Base-by-base conservation (phyloP, 2,113 vertebrate species). In the Ciconia maguari region DNA sequence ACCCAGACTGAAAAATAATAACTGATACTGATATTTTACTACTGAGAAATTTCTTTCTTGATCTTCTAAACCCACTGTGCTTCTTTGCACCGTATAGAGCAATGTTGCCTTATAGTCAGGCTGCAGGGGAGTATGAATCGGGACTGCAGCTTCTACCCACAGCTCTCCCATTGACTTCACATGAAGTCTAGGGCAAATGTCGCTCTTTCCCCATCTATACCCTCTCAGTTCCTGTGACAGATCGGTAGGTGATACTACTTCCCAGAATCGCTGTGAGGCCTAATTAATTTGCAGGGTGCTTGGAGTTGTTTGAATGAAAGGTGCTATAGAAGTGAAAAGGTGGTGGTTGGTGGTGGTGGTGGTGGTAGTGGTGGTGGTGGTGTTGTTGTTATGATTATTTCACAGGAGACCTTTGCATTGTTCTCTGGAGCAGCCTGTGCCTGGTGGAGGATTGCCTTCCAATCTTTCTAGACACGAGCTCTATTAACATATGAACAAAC, bases 401-500 rank as follows among this genome's bases (percentile, higher is more conserved):
- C 52, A 58, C 41, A 66, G 34, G 16, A 92, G n/a, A 30, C 17
- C 42, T 51, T 36, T 42, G n/a, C 64, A 51, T 51, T 84, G 75
- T 49, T 84, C 75, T 90, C 55, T 62, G 68, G 80, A 89, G 30
- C 52, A 89, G 38, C 34, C 74, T 46, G 18, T 90, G 55, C 74
- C 71, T 72, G 34, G 30, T 77, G 27, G 64, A 91, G 82, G 55
- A 16, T 25, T 42, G 30, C 41, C 51, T 93, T 87, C 91, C 60
- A 75, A 14, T 95, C 95, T 95, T 96, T 89, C 90, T 89, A 93
- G 76, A 84, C 77, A 55, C 1, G 1, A 89, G 87, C 48, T 94
- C 94, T 87, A 97, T 94, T 95, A 97, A 94, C 91, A 94, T 91
- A 94, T 91, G 94, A 92, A 96, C 27, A 44, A 97, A 91, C 93